Evolutionary conservation across 2,113 vertebrate genomes (phyloP), one percentile per base, ranked within the genome.

Genomic region (Heterochromis multidens): DNA sequence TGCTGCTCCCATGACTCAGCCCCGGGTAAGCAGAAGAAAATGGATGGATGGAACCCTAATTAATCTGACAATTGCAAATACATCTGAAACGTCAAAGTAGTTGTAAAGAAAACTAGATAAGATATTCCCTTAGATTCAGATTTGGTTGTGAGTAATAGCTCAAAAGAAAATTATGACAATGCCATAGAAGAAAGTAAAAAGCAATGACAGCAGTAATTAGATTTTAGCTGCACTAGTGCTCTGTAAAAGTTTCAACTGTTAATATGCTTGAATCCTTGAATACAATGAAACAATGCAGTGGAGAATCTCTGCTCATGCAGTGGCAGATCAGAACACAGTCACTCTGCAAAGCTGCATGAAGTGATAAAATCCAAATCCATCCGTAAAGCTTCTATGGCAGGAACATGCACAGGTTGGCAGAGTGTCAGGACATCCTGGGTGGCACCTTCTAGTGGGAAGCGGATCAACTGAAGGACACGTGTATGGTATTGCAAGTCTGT

Each of bases 381-480:
- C 56, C 3, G 4, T 49, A 62, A 60, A 77, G 80, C 84, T 31
- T 81, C 49, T 19, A 23, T 29, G 78, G 60, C 78, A 60, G 37
- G 27, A 37, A 58, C 4, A 35, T 76, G 60, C 72, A 33, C 29
- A 63, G 57, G 62, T 58, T 88, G 86, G 87, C 82, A 83, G 58
- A 72, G 46, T 14, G 1, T 77, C 80, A 72, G 76, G 27, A 61
- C 85, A 2, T 84, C 87, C 85, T 91, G 86, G 88, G 90, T 87
- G 90, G 87, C 37, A 60, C 61, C 67, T 76, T 62, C 63, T 59
- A 52, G 76, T 78, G 52, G 60, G 84, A 79, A 81, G 60, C 3
- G 7, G 79, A 86, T 83, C 86, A 79, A 80, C 82, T 84, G 81
- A 46, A 52, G 49, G 67, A 29, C 56, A n/a, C 19, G 54, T 31